Evolutionary conservation across 30 jellyfish, hydroid and myxozoan genomes (phyloP).

Genomic region (Rhopilema esculentum): DNA sequence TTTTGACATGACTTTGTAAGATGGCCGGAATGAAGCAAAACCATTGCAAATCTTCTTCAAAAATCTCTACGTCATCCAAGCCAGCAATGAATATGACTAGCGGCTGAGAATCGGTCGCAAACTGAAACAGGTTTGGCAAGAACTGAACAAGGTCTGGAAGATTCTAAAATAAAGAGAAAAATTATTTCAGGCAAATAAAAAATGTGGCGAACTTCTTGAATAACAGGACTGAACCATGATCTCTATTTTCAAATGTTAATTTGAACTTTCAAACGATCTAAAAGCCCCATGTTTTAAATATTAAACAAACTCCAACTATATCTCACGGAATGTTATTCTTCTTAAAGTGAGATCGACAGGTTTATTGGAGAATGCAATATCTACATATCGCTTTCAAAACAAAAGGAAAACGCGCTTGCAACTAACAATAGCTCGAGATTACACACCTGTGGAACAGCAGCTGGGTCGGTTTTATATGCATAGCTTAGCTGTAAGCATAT

Average conservation of each 20-base stretch:
- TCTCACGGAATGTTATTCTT: no score
- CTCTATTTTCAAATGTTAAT: not conserved
- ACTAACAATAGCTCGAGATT: not conserved
- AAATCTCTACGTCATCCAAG: constrained; percentile 41
- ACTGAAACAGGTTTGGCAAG: constrained; percentile 62
- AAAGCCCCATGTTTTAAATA: not conserved
- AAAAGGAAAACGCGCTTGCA: no score
- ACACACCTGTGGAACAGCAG: constrained; percentile 83
- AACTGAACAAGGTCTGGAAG: constrained; percentile 46
- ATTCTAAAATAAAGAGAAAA: constrained; percentile 41
- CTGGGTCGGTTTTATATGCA: constrained; percentile 82
- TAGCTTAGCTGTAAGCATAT: constrained; percentile 82
- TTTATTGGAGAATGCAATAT: no score
- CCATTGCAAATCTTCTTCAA: constrained; percentile 27
- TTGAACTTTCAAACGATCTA: not conserved
- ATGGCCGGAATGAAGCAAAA: constrained; percentile 41
- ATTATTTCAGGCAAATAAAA: not conserved
- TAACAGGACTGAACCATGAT: no score
- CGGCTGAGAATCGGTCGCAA: constrained; percentile 89
- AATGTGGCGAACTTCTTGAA: constrained; percentile 12
- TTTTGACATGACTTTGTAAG: constrained; percentile 48
- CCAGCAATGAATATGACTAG: constrained; percentile 69
- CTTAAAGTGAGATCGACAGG: no score
- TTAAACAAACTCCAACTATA: no score
- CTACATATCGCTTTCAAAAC: no score